Evolutionary conservation across 2,797 vertebrate genomes (phyloP).

Genomic region (Aldrovandia affinis): DNA sequence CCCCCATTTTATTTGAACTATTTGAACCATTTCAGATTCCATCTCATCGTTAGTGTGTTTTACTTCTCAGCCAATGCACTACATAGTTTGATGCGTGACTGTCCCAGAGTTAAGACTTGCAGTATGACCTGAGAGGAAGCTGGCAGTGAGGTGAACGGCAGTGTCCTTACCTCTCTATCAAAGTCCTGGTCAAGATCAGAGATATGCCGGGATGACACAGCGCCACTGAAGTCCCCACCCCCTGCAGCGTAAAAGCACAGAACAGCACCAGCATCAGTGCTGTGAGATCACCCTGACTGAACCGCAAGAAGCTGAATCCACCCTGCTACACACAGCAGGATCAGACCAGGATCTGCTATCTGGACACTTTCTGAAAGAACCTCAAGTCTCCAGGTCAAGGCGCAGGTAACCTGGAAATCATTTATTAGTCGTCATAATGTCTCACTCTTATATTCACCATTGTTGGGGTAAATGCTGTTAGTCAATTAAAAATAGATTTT

Average conservation of each 20-base stretch:
- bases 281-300: not conserved
- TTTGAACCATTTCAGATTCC: not conserved
- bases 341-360: too few species aligned
- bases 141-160: constrained; percentile 29
- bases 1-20: too few species aligned
- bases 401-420: too few species aligned
- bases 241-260: constrained; percentile 51
- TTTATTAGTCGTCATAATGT: too few species aligned
- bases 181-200: constrained; percentile 87
- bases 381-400: too few species aligned
- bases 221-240: constrained; percentile 78
- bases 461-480: too few species aligned
- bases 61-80: not conserved
- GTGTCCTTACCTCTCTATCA: constrained; percentile 86
- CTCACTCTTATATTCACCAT: too few species aligned
- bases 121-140: constrained; percentile 37
- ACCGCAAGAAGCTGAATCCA: not conserved
- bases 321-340: constrained; percentile 3
- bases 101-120: not conserved
- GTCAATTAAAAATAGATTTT: too few species aligned
- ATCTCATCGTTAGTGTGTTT: not conserved
- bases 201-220: constrained; percentile 82
- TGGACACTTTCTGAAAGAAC: too few species aligned
- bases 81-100: not conserved
- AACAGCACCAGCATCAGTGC: not conserved